A percentile compares a stretch with the other conserved stretches of the same genome.
These are phyloP conservation scores for Callipepla californica DNA, from an alignment of 2,113 vertebrate genomes.

Conservation along the genomic window DNA sequence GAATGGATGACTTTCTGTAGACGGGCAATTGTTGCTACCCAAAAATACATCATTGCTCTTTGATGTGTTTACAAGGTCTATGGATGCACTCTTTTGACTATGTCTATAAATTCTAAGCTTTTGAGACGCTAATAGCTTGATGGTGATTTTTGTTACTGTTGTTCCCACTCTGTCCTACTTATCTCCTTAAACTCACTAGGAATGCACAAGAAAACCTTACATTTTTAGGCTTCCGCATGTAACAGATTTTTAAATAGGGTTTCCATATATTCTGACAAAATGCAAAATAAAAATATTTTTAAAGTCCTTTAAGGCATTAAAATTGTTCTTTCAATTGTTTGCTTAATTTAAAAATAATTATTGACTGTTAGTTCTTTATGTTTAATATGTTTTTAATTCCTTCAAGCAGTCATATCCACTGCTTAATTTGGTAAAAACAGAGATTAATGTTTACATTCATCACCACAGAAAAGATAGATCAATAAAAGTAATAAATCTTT, in stretches of 20 bases:
- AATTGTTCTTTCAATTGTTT: neutral
- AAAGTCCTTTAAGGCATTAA: neutral
- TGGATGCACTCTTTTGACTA: neutral
- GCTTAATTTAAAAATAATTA: neutral
- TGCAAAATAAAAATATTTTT: slow-evolving; percentile 12
- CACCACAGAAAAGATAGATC: slow-evolving; percentile 67
- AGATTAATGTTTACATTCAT: slow-evolving; percentile 73
- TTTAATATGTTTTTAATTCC: slow-evolving; percentile 60
- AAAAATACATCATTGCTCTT: neutral
- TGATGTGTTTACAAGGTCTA: neutral
- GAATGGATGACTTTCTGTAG: neutral
- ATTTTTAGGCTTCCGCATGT: neutral
- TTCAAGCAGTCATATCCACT: slow-evolving; percentile 42
- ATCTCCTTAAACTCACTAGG: neutral
- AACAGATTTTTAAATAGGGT: neutral
- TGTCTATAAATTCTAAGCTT: neutral
- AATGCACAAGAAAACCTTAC: neutral
- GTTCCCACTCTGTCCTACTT: neutral
- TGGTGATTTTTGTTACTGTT: neutral
- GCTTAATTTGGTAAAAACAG: slow-evolving; percentile 63
- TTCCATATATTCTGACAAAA: neutral
- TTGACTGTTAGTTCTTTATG: neutral
- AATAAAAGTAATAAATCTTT: slow-evolving; percentile 79
- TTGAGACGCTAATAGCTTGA: neutral
- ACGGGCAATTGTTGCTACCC: neutral